A percentile compares a stretch with the other conserved stretches of the same genome.
phyloP scores from a whole-genome alignment of 2,113 vertebrate genomes.

The Oriolus oriolus region DNA sequence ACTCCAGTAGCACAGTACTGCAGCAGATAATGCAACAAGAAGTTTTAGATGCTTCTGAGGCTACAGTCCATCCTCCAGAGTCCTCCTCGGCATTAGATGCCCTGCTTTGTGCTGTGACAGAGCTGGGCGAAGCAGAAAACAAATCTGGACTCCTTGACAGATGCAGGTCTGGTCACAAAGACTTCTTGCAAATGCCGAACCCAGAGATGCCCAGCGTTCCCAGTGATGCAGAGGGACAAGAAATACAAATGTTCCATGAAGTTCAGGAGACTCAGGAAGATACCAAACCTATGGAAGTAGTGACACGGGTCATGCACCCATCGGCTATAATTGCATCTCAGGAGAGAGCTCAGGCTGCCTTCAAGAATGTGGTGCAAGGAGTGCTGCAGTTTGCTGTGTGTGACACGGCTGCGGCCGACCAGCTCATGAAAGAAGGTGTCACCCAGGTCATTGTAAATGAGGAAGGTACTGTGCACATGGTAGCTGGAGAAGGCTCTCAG shows the following conservation, averaged over 20 bases:
- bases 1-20: slow-evolving; percentile 50
- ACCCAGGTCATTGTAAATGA: slow-evolving; percentile 93
- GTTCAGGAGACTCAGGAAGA: slow-evolving; percentile 60
- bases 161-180: slow-evolving; percentile 31
- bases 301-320: slow-evolving; percentile 72
- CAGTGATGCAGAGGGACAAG: not conserved
- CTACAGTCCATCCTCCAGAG: slow-evolving; percentile 66
- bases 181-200: slow-evolving; percentile 60
- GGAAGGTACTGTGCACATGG: slow-evolving; percentile 84
- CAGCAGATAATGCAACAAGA: slow-evolving; percentile 71
- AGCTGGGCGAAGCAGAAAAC: slow-evolving; percentile 80
- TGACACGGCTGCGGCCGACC: slow-evolving; percentile 76
- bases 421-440: slow-evolving; percentile 88
- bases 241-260: slow-evolving; percentile 69
- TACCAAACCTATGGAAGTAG: slow-evolving; percentile 68
- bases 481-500: slow-evolving; percentile 74
- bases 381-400: slow-evolving; percentile 89
- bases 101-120: slow-evolving; percentile 89
- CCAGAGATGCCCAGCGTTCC: slow-evolving; percentile 34
- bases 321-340: slow-evolving; percentile 61
- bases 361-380: slow-evolving; percentile 85
- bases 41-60: slow-evolving; percentile 61
- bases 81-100: slow-evolving; percentile 87
- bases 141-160: slow-evolving; percentile 45
- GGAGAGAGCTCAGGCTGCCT: slow-evolving; percentile 70